These are phyloP conservation scores for Eira barbara DNA, from an alignment of 2,113 vertebrate species.

Conservation along the genomic window DNA sequence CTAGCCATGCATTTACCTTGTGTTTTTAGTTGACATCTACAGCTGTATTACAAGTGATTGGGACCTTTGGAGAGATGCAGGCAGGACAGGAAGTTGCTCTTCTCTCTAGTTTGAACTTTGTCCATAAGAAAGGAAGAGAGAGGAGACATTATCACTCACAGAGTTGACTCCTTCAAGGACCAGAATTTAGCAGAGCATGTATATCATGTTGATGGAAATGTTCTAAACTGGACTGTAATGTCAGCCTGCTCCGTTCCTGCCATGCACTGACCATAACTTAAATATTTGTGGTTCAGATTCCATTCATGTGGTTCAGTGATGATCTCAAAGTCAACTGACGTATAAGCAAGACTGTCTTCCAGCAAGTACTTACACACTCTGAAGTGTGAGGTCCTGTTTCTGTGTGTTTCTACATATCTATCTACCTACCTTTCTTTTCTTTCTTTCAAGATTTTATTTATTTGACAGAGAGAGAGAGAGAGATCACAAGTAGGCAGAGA, in stretches of 20 bases:
- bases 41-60: background rate
- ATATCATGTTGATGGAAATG: background rate
- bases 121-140: background rate
- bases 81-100: background rate
- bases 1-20: background rate
- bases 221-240: background rate
- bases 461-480: no score
- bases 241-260: background rate
- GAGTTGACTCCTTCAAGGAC: background rate
- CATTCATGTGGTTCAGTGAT: background rate
- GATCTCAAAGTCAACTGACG: background rate
- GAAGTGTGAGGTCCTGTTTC: background rate
- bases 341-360: background rate
- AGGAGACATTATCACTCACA: background rate
- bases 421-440: no score
- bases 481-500: no score
- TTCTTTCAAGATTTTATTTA: no score
- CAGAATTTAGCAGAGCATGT: background rate
- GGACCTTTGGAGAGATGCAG: background rate
- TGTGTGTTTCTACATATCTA: background rate
- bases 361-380: background rate
- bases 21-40: background rate
- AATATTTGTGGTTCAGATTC: background rate
- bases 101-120: background rate
- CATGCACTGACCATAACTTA: background rate